Conservation (phyloP, 2,888 invertebrate species). For the Dryobota labecula region DNA sequence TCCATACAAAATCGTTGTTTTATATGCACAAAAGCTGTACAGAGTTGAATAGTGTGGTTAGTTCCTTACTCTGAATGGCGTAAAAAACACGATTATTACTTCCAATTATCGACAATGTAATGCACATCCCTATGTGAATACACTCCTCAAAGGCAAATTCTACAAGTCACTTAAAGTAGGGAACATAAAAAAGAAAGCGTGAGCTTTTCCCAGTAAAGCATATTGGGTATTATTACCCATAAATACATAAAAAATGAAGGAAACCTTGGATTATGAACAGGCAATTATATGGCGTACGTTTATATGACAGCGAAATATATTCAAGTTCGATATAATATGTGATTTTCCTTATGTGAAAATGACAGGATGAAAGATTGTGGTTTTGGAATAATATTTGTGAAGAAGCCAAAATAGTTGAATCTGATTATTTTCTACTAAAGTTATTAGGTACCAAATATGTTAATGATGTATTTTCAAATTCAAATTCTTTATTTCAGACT, state of each 20-base stretch:
- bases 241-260: constrained; percentile 70
- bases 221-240: constrained; percentile 68
- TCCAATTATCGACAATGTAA: constrained; percentile 39
- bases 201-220: constrained; percentile 50
- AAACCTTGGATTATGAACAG: constrained; percentile 57
- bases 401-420: not conserved
- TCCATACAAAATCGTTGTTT: too few relatives aligned
- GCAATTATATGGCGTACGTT: constrained; percentile 64
- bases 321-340: constrained; percentile 25
- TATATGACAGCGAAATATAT: constrained; percentile 49
- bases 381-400: constrained; percentile 11
- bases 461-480: too few relatives aligned
- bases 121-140: constrained; percentile 51
- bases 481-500: too few relatives aligned
- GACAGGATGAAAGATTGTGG: constrained; percentile 19
- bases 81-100: not conserved
- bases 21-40: too few relatives aligned
- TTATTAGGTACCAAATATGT: not conserved
- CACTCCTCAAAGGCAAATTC: constrained; percentile 47
- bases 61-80: too few relatives aligned
- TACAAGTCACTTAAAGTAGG: constrained; percentile 65
- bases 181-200: constrained; percentile 60
- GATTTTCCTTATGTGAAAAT: constrained; percentile 38
- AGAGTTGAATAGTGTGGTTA: too few relatives aligned
- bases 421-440: not conserved